Evolutionary conservation across 2,113 vertebrate species (phyloP).

Genomic region (Platysternon megacephalum): DNA sequence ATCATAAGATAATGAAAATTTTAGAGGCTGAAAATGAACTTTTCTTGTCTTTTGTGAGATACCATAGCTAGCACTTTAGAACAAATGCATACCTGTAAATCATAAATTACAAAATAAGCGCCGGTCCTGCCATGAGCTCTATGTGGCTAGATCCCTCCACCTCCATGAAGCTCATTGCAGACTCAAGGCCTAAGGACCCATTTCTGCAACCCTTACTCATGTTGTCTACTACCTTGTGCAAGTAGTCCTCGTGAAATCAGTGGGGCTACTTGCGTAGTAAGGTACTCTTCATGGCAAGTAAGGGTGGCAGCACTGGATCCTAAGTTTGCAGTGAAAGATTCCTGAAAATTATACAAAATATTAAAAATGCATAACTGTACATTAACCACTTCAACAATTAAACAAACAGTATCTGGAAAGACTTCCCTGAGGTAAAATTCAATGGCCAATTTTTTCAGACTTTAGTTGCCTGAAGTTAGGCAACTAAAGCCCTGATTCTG

Average conservation of each 20-base stretch:
- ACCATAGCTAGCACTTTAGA: neutral
- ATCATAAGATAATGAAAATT: neutral
- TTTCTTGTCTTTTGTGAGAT: accelerated
- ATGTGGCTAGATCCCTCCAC: neutral
- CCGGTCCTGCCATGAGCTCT: accelerated
- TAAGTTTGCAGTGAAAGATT: neutral
- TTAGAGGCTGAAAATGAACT: neutral
- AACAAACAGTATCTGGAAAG: neutral
- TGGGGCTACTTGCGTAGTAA: accelerated
- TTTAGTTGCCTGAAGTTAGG: neutral
- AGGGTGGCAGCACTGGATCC: neutral
- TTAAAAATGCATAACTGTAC: neutral
- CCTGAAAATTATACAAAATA: neutral
- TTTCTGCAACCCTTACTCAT: neutral
- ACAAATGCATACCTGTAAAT: neutral
- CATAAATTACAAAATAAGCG: neutral
- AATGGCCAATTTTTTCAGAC: neutral
- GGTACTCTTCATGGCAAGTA: neutral
- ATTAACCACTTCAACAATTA: neutral
- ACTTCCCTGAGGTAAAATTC: neutral
- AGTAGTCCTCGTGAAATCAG: neutral
- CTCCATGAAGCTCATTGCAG: neutral
- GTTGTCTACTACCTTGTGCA: neutral
- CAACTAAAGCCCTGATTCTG: neutral
- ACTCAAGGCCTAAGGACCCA: neutral